Evolutionary conservation across 2,888 invertebrate species (phyloP).

Genomic region (Trachelus iudaicus): DNA sequence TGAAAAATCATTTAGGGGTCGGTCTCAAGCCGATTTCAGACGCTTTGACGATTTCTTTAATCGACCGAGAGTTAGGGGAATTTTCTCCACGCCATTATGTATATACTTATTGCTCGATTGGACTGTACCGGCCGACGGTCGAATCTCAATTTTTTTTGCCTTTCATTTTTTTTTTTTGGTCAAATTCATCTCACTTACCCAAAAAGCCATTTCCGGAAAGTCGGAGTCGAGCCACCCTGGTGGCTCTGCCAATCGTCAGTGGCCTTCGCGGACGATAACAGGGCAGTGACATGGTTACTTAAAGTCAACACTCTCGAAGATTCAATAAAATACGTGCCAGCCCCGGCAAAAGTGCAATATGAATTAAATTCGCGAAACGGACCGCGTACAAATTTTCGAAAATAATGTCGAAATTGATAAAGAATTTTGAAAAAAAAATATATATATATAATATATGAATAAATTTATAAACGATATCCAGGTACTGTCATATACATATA

Average conservation of each 20-base stretch:
- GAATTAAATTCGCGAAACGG: background rate
- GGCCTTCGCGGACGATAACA: slow-evolving; percentile 54
- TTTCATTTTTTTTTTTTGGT: background rate
- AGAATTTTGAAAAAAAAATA: background rate
- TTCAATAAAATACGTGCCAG: background rate
- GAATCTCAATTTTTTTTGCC: background rate
- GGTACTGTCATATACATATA: background rate
- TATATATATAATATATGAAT: background rate
- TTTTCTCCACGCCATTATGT: background rate
- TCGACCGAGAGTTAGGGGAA: background rate
- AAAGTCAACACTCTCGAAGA: background rate
- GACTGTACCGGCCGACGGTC: background rate
- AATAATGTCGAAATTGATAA: background rate
- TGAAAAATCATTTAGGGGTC: background rate
- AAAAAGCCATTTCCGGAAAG: slow-evolving; percentile 46
- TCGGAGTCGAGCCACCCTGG: slow-evolving; percentile 57
- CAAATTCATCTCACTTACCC: slow-evolving; percentile 54
- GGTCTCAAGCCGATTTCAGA: background rate
- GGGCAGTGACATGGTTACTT: slow-evolving; percentile 40
- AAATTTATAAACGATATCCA: background rate
- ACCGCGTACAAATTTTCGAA: background rate
- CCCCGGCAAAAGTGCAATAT: background rate
- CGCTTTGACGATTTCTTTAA: background rate
- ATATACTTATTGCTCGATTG: background rate
- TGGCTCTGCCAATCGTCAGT: slow-evolving; percentile 57